phyloP scores from a whole-genome alignment of 2,797 vertebrate genomes.

The Loriculus beryllinus region DNA sequence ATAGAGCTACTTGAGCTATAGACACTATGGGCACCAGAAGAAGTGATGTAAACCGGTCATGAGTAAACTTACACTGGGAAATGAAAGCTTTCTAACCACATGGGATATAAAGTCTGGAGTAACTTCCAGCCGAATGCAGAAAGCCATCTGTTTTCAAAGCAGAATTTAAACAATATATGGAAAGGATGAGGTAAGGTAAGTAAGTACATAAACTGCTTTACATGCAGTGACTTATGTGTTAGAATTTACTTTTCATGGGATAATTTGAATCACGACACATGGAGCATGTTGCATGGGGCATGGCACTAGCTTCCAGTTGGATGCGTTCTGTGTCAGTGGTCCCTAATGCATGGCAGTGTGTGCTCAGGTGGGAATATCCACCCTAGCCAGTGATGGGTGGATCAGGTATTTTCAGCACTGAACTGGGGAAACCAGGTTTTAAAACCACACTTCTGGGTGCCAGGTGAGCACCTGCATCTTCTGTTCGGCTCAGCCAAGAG shows the following conservation, averaged over 20 bases:
- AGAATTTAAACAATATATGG: neutral
- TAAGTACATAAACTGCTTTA: neutral
- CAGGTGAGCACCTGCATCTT: neutral
- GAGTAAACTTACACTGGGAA: neutral
- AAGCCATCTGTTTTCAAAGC: neutral
- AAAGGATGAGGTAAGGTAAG: neutral
- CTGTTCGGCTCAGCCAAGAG: neutral
- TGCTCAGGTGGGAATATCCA: neutral
- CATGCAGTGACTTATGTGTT: neutral
- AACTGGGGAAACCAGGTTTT: neutral
- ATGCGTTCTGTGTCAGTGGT: rapidly evolving
- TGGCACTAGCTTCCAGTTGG: rapidly evolving
- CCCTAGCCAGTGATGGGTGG: no score
- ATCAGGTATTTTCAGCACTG: neutral
- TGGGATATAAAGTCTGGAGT: neutral
- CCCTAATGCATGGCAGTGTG: neutral
- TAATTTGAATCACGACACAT: neutral
- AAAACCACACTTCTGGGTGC: neutral
- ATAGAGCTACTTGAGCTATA: neutral
- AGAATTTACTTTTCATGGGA: neutral
- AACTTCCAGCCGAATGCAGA: neutral
- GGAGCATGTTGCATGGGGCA: rapidly evolving
- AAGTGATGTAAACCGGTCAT: neutral
- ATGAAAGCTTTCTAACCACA: neutral
- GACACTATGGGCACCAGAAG: neutral